A percentile compares a stretch with the other conserved stretches of the same genome.
phyloP scores from a whole-genome alignment of 1,140 invertebrate species.

The Conus betulinus region DNA sequence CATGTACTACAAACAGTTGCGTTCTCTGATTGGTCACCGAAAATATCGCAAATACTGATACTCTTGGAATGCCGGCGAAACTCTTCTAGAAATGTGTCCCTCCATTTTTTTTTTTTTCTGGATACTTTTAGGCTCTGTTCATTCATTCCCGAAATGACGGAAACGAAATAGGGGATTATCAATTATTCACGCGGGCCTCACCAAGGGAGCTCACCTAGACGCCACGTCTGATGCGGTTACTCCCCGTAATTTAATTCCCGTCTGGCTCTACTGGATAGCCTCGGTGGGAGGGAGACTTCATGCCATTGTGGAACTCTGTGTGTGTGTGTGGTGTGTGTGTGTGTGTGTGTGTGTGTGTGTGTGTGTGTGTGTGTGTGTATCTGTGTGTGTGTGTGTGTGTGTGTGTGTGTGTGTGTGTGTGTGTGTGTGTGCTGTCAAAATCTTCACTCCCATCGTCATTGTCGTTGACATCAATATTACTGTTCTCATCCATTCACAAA shows the following conservation, averaged over 20 bases:
- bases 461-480: background rate
- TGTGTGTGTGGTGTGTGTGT: background rate
- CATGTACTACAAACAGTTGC: too few species aligned
- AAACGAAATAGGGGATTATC: background rate
- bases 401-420: background rate
- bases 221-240: constrained; percentile 19
- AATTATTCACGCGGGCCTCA: constrained; percentile 20
- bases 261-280: background rate
- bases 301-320: background rate
- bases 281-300: background rate
- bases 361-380: background rate
- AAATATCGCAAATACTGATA: background rate
- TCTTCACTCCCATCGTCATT: background rate
- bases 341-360: background rate
- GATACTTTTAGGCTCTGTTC: background rate
- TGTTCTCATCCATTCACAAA: background rate
- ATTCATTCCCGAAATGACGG: constrained; percentile 7
- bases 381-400: background rate
- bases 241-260: constrained; percentile 13
- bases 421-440: background rate
- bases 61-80: background rate
- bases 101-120: background rate
- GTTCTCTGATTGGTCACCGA: background rate
- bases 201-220: constrained; percentile 30
- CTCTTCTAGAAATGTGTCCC: background rate